These are phyloP conservation scores for Alca torda DNA, from an alignment of 2,797 vertebrate species.

Conservation along the genomic window DNA sequence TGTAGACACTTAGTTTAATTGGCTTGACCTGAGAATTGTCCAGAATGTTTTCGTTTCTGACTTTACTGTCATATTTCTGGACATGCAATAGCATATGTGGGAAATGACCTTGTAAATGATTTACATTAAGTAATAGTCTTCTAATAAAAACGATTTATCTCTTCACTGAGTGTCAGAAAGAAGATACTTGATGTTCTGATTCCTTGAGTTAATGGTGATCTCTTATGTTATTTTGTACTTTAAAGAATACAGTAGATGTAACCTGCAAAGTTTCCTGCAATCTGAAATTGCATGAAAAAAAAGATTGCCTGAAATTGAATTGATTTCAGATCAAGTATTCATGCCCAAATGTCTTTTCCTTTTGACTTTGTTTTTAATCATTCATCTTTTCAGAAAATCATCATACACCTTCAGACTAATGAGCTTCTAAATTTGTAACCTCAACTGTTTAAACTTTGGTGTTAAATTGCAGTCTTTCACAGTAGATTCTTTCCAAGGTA, in stretches of 20 bases:
- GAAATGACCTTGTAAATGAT: not conserved
- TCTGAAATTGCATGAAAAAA: not conserved
- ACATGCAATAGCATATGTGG: not conserved
- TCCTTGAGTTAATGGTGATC: not conserved
- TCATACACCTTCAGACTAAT: conserved; percentile 22
- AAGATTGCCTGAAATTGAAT: not conserved
- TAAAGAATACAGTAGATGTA: not conserved
- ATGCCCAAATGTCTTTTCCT: not conserved
- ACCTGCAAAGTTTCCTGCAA: not conserved
- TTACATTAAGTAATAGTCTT: not conserved
- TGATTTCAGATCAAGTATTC: not conserved
- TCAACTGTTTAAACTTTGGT: not conserved
- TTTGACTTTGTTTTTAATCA: conserved; percentile 38
- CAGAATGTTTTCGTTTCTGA: not conserved
- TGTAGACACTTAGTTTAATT: not conserved
- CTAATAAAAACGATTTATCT: not conserved
- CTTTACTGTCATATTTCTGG: not conserved
- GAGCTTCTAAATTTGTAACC: conserved; percentile 28
- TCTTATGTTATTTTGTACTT: not conserved
- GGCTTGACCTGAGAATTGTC: not conserved
- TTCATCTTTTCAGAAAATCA: conserved; percentile 19
- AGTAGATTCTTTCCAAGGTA: not conserved
- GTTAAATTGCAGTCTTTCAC: conserved; percentile 9
- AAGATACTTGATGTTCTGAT: not conserved
- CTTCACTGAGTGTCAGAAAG: not conserved